Conservation (phyloP, 2,888 invertebrate genomes). For the Mechanitis mazaeus region DNA sequence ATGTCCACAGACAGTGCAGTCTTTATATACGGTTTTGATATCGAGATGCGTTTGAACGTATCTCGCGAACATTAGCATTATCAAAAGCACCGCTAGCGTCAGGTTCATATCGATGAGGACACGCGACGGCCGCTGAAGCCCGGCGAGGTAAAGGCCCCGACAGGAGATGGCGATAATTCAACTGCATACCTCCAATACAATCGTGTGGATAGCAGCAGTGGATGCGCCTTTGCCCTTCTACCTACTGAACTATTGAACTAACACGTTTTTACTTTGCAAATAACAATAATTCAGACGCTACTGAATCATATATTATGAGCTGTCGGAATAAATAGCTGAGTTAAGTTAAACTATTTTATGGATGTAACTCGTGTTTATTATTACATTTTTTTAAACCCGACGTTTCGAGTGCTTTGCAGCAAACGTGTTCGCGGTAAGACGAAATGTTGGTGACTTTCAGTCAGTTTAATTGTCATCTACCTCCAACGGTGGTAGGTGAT, state of each 20-base stretch:
- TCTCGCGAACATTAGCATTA: conserved; percentile 71
- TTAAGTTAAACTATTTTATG: background rate
- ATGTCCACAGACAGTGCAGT: conserved; percentile 58
- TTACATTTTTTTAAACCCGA: too few species aligned
- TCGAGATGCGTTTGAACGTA: conserved; percentile 53
- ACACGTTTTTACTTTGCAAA: conserved; percentile 15
- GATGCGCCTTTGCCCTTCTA: conserved; percentile 43
- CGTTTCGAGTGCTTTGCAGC: too few species aligned
- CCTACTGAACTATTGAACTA: conserved; percentile 21
- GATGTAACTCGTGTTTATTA: too few species aligned
- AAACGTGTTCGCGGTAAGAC: too few species aligned
- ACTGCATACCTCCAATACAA: conserved; percentile 67
- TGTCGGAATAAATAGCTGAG: conserved; percentile 3
- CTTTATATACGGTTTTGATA: conserved; percentile 65
- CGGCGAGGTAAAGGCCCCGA: conserved; percentile 62
- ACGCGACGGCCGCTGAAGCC: conserved; percentile 63
- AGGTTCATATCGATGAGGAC: conserved; percentile 67
- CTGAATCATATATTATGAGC: conserved; percentile 2
- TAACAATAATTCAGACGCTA: conserved; percentile 7
- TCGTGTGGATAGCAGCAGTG: conserved; percentile 51
- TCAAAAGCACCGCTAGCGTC: conserved; percentile 71
- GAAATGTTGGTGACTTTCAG: too few species aligned
- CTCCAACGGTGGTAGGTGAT: too few species aligned
- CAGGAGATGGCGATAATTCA: conserved; percentile 66
- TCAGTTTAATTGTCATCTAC: too few species aligned